Base-by-base conservation (phyloP, 2,113 vertebrate species). In the Ellobius talpinus region DNA sequence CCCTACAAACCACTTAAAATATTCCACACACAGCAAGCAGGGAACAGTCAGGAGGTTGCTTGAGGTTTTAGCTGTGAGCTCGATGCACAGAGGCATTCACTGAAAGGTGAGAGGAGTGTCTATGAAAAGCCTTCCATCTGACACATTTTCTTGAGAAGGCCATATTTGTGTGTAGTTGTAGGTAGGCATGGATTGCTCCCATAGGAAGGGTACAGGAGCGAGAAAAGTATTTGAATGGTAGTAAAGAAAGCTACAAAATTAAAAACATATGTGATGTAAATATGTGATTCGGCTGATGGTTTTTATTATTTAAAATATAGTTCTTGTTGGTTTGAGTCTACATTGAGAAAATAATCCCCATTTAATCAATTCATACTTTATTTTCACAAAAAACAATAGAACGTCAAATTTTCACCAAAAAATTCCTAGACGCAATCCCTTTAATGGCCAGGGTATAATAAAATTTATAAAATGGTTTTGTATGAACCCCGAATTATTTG, bases 401-500 rank as follows among this genome's bases (percentile, higher is more conserved):
- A 84, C 31, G 33, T 36, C 39, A 89, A 87, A 93, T 23, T 68
- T 36, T 86, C 42, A 92, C 26, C n/a, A n/a, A 65, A 81, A 88
- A 85, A 63, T 55, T 36, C 10, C 42, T 2, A 82, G 77, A 78
- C 91, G 29, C 58, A 95, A 92, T 88, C 7, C 58, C 70, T 84
- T 66, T 70, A 93, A 42, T 33, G 45, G 3, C 24, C 45, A 89
- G 1, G 4, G 76, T 79, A 73, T 29, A 90, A 96, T 39, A 89
- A 93, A 93, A 82, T 73, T 52, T 9, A 89, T 89, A 4, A 19
- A 90, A 74, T 55, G 16, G 82, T 31, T 81, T 76, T 76, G 29
- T 78, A 52, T 26, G 73, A 87, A 86, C 6, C 39, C 11, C 1
- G 90, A 81, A 92, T 91, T 94, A 92, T 92, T 88, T 96, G 33